Conservation (phyloP, 2,888 invertebrate species). For the Leucozona laternaria region DNA sequence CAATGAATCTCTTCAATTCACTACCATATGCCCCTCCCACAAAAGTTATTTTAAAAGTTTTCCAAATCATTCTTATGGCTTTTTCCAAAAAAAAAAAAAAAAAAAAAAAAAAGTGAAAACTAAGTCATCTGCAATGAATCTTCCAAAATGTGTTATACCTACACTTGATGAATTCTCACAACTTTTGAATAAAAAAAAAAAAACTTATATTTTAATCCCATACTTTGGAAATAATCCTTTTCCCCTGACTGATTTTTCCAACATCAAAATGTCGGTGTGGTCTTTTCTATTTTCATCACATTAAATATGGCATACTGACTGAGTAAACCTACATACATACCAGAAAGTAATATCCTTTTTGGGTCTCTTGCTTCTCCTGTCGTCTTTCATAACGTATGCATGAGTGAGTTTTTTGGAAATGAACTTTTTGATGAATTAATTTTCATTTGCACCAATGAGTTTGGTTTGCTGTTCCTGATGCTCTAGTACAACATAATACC, state of each 20-base stretch:
- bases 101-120: not conserved
- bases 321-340: not conserved
- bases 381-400: slow-evolving; percentile 54
- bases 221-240: slow-evolving; percentile 8
- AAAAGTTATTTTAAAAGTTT: not conserved
- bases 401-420: slow-evolving; percentile 30
- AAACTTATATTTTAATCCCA: slow-evolving; percentile 8
- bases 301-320: not conserved
- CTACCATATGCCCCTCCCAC: not conserved
- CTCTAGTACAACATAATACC: not conserved
- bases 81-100: not conserved
- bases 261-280: slow-evolving; percentile 3
- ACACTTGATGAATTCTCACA: not conserved
- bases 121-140: not conserved
- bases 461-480: slow-evolving; percentile 8
- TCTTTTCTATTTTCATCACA: slow-evolving; percentile 2
- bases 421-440: slow-evolving; percentile 59
- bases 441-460: slow-evolving; percentile 40
- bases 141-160: not conserved
- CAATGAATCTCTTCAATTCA: not conserved
- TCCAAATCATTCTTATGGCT: not conserved
- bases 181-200: not conserved
- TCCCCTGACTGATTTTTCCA: slow-evolving; percentile 2
- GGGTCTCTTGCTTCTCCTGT: slow-evolving; percentile 21
- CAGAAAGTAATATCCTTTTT: slow-evolving; percentile 15